Base-by-base conservation (phyloP, 2,888 invertebrate genomes). In the Metalampra italica region DNA sequence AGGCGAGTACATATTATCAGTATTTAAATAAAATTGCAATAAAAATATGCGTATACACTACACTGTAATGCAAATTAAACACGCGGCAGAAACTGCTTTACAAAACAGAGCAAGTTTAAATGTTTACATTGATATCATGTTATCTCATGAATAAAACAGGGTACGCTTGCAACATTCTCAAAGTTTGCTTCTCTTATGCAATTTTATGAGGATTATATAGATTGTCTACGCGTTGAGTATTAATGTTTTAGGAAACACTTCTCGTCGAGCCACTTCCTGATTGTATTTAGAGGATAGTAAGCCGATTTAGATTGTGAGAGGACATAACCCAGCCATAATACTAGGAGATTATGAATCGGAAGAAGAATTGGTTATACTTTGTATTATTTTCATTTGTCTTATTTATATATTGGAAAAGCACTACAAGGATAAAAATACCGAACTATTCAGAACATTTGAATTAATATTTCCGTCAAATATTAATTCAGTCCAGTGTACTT, bases 91-190 rank as follows among this genome's bases (percentile, higher is more conserved):
- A 39, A 39, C 9, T 14, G 39, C 13, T 13, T 7, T 5, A 9
- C n/a, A 39, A 37, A 32, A 49, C 43, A n/a, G 41, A 40, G 47
- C 52, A 46, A 32, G 43, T 43, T 43, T 29, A 22, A 47, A 43
- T 53, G 49, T 47, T 53, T 48, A 45, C 50, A 43, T 43, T 50
- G 54, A 52, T 54, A 56, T 47, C 38, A 36, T 49, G n/a, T 29
- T 45, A 42, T 50, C 46, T 50, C 46, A 45, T 56, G 52, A 54
- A 53, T 53, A 50, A 50, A 50, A 51, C 54, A 51, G 51, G 54
- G 52, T 48, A 44, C 46, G 44, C 42, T 56, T 52, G 46, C 54
- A 44, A 52, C 54, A 56, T 36, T 39, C 22, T 5, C 51, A 12
- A 42, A 39, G 49, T 49, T 54, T 52, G 42, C 34, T 36, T 7